Evolutionary conservation across 2,113 vertebrate genomes (phyloP).

Genomic region (Myanophis thanlyinensis): DNA sequence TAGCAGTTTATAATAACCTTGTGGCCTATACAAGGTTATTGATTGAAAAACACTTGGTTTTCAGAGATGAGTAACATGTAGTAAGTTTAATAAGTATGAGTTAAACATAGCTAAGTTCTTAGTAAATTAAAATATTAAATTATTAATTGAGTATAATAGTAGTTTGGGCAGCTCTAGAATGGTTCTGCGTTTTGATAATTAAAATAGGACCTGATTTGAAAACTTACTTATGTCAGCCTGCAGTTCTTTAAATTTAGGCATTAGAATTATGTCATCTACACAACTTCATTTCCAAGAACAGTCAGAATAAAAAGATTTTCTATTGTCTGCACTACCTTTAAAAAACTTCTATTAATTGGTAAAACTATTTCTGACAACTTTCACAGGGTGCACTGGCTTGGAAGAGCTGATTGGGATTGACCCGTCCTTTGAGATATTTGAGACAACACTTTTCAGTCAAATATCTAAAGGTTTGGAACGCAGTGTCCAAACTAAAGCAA

Average conservation of each 20-base stretch:
- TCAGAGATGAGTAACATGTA: not conserved
- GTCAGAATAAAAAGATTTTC: not conserved
- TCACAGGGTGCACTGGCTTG: constrained; percentile 90
- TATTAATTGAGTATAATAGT: not conserved
- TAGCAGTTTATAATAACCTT: not conserved
- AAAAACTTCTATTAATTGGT: not conserved
- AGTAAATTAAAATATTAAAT: not conserved
- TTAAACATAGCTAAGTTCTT: not conserved
- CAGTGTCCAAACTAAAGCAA: constrained; percentile 88
- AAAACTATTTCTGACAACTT: not conserved
- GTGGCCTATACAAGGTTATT: not conserved
- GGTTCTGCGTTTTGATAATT: not conserved
- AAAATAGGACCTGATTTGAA: not conserved
- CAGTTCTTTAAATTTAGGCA: not conserved
- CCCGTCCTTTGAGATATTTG: constrained; percentile 82
- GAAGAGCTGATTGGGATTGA: constrained; percentile 93
- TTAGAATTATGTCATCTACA: not conserved
- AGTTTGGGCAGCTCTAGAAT: not conserved
- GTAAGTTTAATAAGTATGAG: not conserved
- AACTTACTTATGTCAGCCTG: not conserved
- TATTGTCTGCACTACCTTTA: not conserved
- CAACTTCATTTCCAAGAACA: not conserved
- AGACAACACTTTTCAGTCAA: constrained; percentile 85
- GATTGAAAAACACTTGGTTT: not conserved
- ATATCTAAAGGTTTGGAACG: constrained; percentile 84